Evolutionary conservation across 2,888 invertebrate genomes (phyloP), one percentile per base, ranked within the genome.

Genomic region (Cantharis rustica): DNA sequence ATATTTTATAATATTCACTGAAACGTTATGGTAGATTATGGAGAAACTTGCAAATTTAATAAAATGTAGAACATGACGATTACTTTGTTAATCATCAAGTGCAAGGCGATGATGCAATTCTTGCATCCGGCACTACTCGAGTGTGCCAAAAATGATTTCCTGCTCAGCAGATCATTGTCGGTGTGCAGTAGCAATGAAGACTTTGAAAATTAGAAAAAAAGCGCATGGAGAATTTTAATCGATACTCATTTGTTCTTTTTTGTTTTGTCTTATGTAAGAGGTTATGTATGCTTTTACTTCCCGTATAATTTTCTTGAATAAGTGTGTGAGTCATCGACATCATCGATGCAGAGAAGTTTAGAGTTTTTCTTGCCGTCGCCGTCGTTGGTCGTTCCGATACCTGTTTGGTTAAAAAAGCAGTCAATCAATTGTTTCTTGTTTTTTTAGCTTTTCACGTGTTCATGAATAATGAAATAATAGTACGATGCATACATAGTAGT

Each of bases 41-140:
- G 47, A 47, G 47, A 47, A 47, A 47, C n/a, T 47, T 47, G 47
- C 47, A 47, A 47, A 47, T 47, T n/a, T 47, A n/a, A 31, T 31
- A 47, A 47, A 47, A 47, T 47, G 47, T 47, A 47, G 47, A 47
- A 47, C 23, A 66, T 23, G 11, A 66, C 64, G 23, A 17, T 23
- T 66, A 17, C 63, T 63, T 69, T 16, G 69, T 71, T 17, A 23
- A 17, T 61, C 23, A 71, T 63, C 61, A 61, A 77, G 71, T 66
- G 75, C 78, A 78, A 68, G 69, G 16, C 73, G 75, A 77, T 82
- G 82, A 80, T 80, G 82, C 79, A 82, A 82, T 81, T 73, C 77
- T n/a, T 47, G 75, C 76, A 79, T 80, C 81, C 81, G 80, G 80
- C 80, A 80, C 80, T 81, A 75, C 79, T 79, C 72, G 75, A 77